These are phyloP conservation scores for Plebejus anna DNA, from an alignment of 2,888 invertebrate species.

Conservation along the genomic window DNA sequence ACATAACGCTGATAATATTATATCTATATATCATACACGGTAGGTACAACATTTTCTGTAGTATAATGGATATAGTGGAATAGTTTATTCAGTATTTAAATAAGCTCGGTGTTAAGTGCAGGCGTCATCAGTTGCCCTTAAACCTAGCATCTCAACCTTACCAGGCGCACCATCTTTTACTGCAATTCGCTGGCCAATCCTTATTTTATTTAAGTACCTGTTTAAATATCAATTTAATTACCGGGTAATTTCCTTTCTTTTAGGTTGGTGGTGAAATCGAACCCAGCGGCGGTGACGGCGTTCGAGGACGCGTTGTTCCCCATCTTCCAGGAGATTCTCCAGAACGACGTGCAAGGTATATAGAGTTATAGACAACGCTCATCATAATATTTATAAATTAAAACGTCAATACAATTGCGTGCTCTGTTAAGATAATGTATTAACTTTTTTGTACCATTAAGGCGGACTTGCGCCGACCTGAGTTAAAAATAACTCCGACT, in stretches of 20 bases:
- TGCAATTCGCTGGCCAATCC: too few relatives aligned
- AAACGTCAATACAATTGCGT: too few relatives aligned
- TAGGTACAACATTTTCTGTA: not conserved
- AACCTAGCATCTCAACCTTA: too few relatives aligned
- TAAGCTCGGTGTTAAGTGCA: too few relatives aligned
- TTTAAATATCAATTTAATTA: too few relatives aligned
- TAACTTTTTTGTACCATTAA: not conserved
- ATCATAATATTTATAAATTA: not conserved
- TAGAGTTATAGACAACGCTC: conserved; percentile 5
- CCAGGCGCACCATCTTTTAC: too few relatives aligned
- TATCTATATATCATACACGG: not conserved
- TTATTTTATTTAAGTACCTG: too few relatives aligned
- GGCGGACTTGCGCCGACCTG: too few relatives aligned
- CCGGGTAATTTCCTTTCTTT: not conserved
- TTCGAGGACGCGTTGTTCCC: conserved; percentile 97
- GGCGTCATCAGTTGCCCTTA: too few relatives aligned
- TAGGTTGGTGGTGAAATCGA: conserved; percentile 91
- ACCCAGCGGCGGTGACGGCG: conserved; percentile 87
- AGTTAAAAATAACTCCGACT: too few relatives aligned
- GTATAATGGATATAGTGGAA: too few relatives aligned
- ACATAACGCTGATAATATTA: not conserved
- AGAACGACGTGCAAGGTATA: conserved; percentile 94
- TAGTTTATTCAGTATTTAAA: too few relatives aligned
- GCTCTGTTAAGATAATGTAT: not conserved
- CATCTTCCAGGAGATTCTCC: conserved; percentile 95